Percentiles rank a stretch among this genome's conserved stretches.
Conservation (phyloP, 2,113 vertebrate genomes). For the Phodopus roborovskii region DNA sequence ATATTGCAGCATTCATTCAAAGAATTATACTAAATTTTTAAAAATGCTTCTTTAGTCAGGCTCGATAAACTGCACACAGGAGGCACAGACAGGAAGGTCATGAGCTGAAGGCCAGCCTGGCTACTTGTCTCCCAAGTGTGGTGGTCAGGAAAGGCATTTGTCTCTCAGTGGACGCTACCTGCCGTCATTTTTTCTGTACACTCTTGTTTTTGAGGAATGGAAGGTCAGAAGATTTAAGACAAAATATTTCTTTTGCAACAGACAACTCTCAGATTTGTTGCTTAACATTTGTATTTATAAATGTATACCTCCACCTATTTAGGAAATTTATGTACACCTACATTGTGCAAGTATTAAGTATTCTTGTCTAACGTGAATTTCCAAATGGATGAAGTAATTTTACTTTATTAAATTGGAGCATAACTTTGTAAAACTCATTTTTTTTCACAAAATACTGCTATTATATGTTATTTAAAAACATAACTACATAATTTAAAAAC, state of each 20-base stretch:
- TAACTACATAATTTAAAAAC: not conserved
- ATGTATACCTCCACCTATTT: constrained; percentile 1
- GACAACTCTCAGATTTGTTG: not conserved
- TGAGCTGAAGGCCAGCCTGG: not conserved
- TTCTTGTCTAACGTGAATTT: constrained; percentile 17
- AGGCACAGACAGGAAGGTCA: not conserved
- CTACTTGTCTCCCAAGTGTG: not conserved
- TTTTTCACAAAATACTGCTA: not conserved
- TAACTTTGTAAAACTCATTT: not conserved
- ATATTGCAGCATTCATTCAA: not conserved
- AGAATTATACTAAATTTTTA: constrained; percentile 21
- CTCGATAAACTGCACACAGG: not conserved
- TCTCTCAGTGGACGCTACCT: not conserved
- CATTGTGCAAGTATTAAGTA: constrained; percentile 41
- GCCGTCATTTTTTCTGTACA: not conserved
- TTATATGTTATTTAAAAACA: not conserved
- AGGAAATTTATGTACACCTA: not conserved
- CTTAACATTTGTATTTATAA: constrained; percentile 27
- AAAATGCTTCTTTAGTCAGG: not conserved
- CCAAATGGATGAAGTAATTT: not conserved
- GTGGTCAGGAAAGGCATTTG: not conserved
- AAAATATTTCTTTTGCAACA: not conserved
- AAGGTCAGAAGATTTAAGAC: not conserved
- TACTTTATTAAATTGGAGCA: not conserved
- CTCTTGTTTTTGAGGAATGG: constrained; percentile 22